phyloP scores from a whole-genome alignment of 2,797 vertebrate genomes.

The Staurois parvus region DNA sequence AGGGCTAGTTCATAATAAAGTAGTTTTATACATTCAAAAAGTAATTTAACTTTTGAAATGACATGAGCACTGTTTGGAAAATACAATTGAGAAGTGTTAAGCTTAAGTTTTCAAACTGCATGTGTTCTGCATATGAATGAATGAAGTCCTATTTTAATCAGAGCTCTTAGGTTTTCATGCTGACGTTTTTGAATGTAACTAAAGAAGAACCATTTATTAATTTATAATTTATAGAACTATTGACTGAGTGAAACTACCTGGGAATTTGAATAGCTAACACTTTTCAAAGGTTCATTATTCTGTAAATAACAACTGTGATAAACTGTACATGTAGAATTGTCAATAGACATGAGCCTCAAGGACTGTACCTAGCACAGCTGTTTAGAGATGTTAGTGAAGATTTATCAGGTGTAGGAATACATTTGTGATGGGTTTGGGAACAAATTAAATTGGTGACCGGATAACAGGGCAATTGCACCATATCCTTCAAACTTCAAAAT shows the following conservation, averaged over 20 bases:
- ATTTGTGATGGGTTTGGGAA: too few relatives aligned
- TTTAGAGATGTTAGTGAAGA: too few relatives aligned
- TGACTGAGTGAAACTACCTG: not conserved
- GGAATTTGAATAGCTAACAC: not conserved
- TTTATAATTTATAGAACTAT: not conserved
- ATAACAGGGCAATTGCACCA: too few relatives aligned
- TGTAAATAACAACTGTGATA: too few relatives aligned
- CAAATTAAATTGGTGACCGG: too few relatives aligned
- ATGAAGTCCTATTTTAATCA: constrained; percentile 12
- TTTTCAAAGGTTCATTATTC: not conserved
- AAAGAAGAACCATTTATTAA: not conserved
- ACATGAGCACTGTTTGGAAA: constrained; percentile 42
- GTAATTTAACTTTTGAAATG: constrained; percentile 45
- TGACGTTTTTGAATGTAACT: not conserved
- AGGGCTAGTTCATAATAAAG: constrained; percentile 8
- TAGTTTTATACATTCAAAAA: constrained; percentile 32
- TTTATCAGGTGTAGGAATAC: too few relatives aligned
- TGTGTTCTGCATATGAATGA: constrained; percentile 38
- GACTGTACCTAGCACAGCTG: too few relatives aligned
- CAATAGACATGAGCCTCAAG: too few relatives aligned
- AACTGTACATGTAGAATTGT: too few relatives aligned
- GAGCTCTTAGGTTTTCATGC: not conserved
- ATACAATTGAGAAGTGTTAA: constrained; percentile 10
- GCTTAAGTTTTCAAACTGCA: not conserved
- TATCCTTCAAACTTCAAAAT: too few relatives aligned